Percentiles rank a stretch among this genome's conserved stretches.
Evolutionary conservation across 2,888 invertebrate species (phyloP).

Genomic region (Drosophila percnosoma): DNA sequence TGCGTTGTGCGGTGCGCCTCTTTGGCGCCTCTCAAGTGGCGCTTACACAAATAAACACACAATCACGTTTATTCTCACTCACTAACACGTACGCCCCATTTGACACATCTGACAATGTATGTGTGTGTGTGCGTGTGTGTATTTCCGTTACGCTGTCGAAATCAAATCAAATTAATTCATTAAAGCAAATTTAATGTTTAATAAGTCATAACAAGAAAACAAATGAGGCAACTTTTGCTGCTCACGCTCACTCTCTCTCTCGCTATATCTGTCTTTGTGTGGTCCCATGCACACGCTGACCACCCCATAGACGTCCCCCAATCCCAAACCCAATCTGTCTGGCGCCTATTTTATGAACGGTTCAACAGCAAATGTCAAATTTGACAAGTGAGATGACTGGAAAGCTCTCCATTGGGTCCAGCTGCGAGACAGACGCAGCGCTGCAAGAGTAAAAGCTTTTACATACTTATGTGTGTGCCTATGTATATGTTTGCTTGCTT

Average conservation of each 20-base stretch:
- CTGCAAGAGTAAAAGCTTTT: slow-evolving; percentile 18
- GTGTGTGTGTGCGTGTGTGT: background rate
- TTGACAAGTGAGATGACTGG: slow-evolving; percentile 60
- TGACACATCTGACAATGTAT: background rate
- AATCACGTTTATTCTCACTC: slow-evolving; percentile 8
- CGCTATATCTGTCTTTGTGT: slow-evolving; percentile 17
- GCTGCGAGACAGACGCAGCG: slow-evolving; percentile 5
- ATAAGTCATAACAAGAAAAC: slow-evolving; percentile 71
- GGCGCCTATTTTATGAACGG: slow-evolving; percentile 76
- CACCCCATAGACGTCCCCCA: slow-evolving; percentile 3
- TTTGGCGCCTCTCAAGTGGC: slow-evolving; percentile 67
- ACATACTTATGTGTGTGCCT: background rate
- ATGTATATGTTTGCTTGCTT: slow-evolving; percentile 1
- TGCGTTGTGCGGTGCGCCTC: slow-evolving; percentile 62
- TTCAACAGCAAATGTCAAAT: slow-evolving; percentile 76
- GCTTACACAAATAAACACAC: slow-evolving; percentile 38
- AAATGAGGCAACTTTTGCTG: slow-evolving; percentile 42
- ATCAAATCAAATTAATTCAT: slow-evolving; percentile 79
- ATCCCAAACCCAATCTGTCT: slow-evolving; percentile 62
- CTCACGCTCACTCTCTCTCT: background rate
- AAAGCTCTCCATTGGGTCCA: slow-evolving; percentile 26
- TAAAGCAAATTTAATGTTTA: slow-evolving; percentile 70
- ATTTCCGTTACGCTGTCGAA: slow-evolving; percentile 56
- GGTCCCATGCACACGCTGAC: slow-evolving; percentile 20
- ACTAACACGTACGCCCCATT: background rate